phyloP scores from a whole-genome alignment of 1,140 invertebrate species.

The Tetraneura akinire region DNA sequence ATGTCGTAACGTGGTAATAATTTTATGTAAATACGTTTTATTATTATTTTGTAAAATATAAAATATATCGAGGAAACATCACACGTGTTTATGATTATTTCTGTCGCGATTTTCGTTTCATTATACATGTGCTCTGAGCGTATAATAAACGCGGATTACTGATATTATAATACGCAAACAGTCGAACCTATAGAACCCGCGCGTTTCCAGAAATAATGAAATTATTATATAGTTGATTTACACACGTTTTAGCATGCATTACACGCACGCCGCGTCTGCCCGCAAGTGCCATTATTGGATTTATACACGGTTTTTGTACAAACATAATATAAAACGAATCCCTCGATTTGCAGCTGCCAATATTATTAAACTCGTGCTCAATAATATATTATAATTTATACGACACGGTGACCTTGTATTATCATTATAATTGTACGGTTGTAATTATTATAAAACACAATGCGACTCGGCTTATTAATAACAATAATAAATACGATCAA shows the following conservation, averaged over 20 bases:
- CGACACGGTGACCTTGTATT: neutral
- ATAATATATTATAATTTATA: no score
- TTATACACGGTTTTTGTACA: neutral
- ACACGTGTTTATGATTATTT: neutral
- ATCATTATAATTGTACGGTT: neutral
- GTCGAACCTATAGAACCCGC: neutral
- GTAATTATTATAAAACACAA: neutral
- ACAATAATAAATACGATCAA: neutral
- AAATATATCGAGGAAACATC: no score
- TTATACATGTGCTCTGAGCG: neutral
- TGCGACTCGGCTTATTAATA: neutral
- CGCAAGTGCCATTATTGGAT: slow-evolving; percentile 14
- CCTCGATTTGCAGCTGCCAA: slow-evolving; percentile 4
- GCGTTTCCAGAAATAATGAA: neutral
- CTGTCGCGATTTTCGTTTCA: neutral
- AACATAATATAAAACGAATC: no score
- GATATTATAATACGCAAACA: neutral
- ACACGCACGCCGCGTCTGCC: neutral
- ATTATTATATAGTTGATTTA: neutral
- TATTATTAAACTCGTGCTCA: neutral
- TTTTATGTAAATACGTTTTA: no score
- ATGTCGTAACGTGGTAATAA: no score
- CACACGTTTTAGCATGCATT: neutral
- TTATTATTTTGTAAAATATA: no score
- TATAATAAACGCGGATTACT: neutral